A percentile compares a stretch with the other conserved stretches of the same genome.
Conservation (phyloP, 2,113 vertebrate species). For the Cricetomys ansorgei region DNA sequence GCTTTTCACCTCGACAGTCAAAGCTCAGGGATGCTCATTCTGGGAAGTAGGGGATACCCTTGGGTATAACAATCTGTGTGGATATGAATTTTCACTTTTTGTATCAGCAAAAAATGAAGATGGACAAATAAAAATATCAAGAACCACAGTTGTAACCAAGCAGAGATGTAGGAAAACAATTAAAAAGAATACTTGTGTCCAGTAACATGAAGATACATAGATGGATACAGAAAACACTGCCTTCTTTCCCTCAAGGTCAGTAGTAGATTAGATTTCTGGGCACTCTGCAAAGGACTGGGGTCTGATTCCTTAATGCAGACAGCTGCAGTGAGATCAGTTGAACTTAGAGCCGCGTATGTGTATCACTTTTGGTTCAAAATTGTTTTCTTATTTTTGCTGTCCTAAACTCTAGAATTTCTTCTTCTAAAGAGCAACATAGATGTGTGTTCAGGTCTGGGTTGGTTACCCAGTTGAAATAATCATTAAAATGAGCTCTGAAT, state of each 20-base stretch:
- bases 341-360: neutral
- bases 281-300: neutral
- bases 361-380: neutral
- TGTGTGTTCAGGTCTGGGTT: neutral
- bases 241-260: neutral
- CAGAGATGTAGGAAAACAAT: neutral
- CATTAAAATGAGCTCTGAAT: neutral
- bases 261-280: neutral
- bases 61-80: neutral
- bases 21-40: neutral
- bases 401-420: conserved; percentile 6
- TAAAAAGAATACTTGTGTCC: neutral
- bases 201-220: neutral
- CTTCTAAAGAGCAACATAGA: neutral
- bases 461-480: neutral
- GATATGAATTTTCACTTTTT: neutral
- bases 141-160: neutral
- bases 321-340: neutral
- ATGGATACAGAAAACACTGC: neutral
- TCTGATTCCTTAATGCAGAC: neutral
- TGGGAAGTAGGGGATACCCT: neutral
- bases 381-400: neutral
- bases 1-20: neutral
- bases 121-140: neutral
- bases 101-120: neutral